Percentiles rank a stretch among this genome's conserved stretches.
Evolutionary conservation across 2,113 vertebrate genomes (phyloP).

Genomic region (Gorsachius goisagi): DNA sequence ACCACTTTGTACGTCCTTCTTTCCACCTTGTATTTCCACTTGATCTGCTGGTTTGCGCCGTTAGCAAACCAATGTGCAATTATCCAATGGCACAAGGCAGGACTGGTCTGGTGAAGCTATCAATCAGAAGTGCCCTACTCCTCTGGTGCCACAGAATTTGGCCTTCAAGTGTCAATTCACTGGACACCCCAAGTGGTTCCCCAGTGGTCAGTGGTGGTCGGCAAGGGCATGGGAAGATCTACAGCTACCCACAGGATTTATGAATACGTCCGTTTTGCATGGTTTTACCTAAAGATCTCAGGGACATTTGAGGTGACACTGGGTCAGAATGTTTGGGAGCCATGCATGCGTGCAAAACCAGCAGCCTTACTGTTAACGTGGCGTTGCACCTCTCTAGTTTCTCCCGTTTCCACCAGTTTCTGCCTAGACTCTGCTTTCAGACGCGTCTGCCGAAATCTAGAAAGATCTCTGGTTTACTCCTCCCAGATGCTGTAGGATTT

Average conservation of each 20-base stretch:
- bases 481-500: neutral
- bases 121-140: neutral
- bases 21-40: neutral
- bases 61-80: neutral
- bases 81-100: neutral
- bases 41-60: neutral
- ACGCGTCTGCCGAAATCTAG: rapidly evolving
- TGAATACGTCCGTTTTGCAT: neutral
- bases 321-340: neutral
- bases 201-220: neutral
- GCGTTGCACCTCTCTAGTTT: neutral
- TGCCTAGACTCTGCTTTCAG: neutral
- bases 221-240: neutral
- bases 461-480: neutral
- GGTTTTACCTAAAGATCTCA: neutral
- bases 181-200: neutral
- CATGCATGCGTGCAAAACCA: rapidly evolving
- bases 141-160: neutral
- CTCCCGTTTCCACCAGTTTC: neutral
- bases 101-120: neutral
- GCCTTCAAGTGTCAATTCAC: neutral
- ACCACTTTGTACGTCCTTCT: neutral
- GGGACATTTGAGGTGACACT: neutral
- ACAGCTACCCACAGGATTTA: neutral
- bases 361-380: neutral